These are phyloP conservation scores for Anarhynchus alexandrinus DNA, from an alignment of 2,113 vertebrate genomes.

Conservation along the genomic window DNA sequence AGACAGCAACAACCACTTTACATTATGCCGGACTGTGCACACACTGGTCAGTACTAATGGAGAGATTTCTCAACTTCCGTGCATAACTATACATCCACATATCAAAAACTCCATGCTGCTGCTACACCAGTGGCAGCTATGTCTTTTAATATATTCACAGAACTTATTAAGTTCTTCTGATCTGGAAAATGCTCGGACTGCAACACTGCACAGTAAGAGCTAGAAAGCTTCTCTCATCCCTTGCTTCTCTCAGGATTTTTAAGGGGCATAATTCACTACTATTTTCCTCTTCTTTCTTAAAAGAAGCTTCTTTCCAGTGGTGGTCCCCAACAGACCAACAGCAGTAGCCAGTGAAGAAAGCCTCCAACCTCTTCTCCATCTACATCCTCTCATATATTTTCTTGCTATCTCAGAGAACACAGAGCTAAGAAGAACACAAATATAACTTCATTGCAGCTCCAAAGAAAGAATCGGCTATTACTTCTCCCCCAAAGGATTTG, in stretches of 20 bases:
- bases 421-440: background rate
- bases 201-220: accelerated
- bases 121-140: background rate
- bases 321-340: background rate
- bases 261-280: background rate
- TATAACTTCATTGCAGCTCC: background rate
- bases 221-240: background rate
- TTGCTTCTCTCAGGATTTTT: background rate
- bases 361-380: background rate
- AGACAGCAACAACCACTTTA: background rate
- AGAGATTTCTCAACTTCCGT: background rate
- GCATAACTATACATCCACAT: background rate
- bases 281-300: background rate
- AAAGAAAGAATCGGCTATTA: background rate
- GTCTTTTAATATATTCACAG: background rate
- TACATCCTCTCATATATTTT: background rate
- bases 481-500: background rate
- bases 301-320: background rate
- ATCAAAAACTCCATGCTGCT: background rate
- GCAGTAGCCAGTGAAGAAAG: background rate
- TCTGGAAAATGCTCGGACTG: background rate
- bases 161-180: background rate
- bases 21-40: background rate
- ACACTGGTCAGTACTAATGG: background rate
- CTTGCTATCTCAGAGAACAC: background rate